These are phyloP conservation scores for Zootermopsis nevadensis DNA, from an alignment of 2,888 invertebrate species.

Conservation along the genomic window DNA sequence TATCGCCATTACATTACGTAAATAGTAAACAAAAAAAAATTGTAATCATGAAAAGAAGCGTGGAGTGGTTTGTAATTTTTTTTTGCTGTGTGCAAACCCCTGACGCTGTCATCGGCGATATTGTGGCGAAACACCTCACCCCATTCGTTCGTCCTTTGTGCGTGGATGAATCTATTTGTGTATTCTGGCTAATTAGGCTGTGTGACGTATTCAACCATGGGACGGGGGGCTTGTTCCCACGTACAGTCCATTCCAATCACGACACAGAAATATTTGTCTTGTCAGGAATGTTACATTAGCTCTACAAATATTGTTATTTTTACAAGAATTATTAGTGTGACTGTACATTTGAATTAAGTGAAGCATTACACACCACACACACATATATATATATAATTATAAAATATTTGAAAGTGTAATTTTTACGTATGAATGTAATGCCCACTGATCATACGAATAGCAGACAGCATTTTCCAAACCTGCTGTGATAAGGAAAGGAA, in stretches of 20 bases:
- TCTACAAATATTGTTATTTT: background rate
- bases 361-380: too few species aligned
- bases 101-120: background rate
- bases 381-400: too few species aligned
- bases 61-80: background rate
- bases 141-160: constrained; percentile 40
- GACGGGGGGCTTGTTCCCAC: background rate
- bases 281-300: background rate
- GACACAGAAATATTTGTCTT: background rate
- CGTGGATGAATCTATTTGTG: constrained; percentile 42
- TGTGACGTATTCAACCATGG: constrained; percentile 44
- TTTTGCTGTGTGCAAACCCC: background rate
- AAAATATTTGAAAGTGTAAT: too few species aligned
- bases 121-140: background rate
- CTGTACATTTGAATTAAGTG: too few species aligned
- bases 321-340: too few species aligned
- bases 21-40: background rate
- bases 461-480: too few species aligned
- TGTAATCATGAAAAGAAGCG: background rate
- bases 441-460: too few species aligned
- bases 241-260: constrained; percentile 11
- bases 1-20: background rate
- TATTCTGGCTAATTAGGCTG: constrained; percentile 44
- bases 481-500: too few species aligned
- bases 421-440: too few species aligned